Percentiles rank a stretch among this genome's conserved stretches.
These are phyloP conservation scores for Xiphophorus birchmanni DNA, from an alignment of 2,797 vertebrate genomes.

Conservation along the genomic window DNA sequence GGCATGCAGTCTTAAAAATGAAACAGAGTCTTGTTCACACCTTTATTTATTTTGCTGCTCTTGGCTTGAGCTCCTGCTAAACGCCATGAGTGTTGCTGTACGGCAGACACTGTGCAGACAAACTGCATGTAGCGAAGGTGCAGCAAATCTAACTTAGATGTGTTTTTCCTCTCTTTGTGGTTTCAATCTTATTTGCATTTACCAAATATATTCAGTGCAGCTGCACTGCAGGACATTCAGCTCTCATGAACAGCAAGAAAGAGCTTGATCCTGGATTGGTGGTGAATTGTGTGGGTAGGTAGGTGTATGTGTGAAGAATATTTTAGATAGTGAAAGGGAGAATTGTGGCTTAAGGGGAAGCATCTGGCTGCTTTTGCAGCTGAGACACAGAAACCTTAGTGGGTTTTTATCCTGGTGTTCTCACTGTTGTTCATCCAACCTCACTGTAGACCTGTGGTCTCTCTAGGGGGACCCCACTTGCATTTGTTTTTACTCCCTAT, in stretches of 20 bases:
- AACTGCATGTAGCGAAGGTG: slow-evolving; percentile 39
- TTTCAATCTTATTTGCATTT: slow-evolving; percentile 28
- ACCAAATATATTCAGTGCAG: slow-evolving; percentile 14
- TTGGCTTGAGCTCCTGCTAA: slow-evolving; percentile 38
- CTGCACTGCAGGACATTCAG: slow-evolving; percentile 1
- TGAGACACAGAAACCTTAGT: slow-evolving; percentile 46
- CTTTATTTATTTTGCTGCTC: slow-evolving; percentile 66
- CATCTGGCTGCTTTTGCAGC: slow-evolving; percentile 59
- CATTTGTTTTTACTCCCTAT: slow-evolving; percentile 75
- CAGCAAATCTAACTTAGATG: slow-evolving; percentile 31
- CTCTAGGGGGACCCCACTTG: slow-evolving; percentile 44
- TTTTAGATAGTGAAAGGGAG: slow-evolving; percentile 48
- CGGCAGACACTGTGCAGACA: slow-evolving; percentile 49
- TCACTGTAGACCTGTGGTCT: slow-evolving; percentile 44
- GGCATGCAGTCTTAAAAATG: slow-evolving; percentile 53
- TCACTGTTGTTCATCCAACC: slow-evolving; percentile 60
- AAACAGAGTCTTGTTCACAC: slow-evolving; percentile 61
- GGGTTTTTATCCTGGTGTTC: slow-evolving; percentile 58
- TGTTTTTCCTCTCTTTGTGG: slow-evolving; percentile 41
- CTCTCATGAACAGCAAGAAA: slow-evolving; percentile 35
- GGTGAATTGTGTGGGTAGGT: slow-evolving; percentile 38
- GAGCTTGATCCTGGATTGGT: slow-evolving; percentile 15
- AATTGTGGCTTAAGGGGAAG: slow-evolving; percentile 49
- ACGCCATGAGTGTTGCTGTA: slow-evolving; percentile 28
- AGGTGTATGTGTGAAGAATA: slow-evolving; percentile 50